These are phyloP conservation scores for Caenorhabditis wallacei DNA, from an alignment of 2,888 invertebrate genomes.

Conservation along the genomic window DNA sequence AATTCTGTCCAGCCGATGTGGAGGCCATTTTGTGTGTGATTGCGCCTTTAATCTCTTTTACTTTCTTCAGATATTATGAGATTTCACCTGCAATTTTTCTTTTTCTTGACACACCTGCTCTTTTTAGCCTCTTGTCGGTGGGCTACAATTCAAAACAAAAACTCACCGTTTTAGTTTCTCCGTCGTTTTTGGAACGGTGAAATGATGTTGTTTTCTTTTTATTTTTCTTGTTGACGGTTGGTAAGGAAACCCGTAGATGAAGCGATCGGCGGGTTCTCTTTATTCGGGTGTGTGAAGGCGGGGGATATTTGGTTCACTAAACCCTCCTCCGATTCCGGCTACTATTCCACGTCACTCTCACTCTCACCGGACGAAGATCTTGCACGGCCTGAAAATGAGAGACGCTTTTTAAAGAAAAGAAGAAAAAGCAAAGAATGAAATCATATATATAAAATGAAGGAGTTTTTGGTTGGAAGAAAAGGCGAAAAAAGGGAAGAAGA, in stretches of 20 bases:
- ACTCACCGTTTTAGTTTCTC: background rate
- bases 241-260: constrained; percentile 50
- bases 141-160: background rate
- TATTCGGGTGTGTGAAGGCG: background rate
- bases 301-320: constrained; percentile 15
- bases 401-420: background rate
- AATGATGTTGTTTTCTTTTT: too few relatives aligned
- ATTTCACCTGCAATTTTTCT: background rate
- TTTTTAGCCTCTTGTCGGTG: background rate
- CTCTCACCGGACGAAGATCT: constrained; percentile 53
- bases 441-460: constrained; percentile 18
- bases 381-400: constrained; percentile 41
- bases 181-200: too few relatives aligned
- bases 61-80: background rate
- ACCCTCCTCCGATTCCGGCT: constrained; percentile 45
- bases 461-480: constrained; percentile 11
- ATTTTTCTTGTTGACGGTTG: too few relatives aligned
- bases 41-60: background rate
- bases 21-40: constrained; percentile 53
- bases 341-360: constrained; percentile 41
- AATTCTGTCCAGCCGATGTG: constrained; percentile 52
- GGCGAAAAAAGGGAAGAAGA: constrained; percentile 13
- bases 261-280: constrained; percentile 4
- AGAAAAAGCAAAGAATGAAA: constrained; percentile 7
- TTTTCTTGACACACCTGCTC: background rate